These are phyloP conservation scores for Campoplex nolae DNA, from an alignment of 2,888 invertebrate genomes.

Conservation along the genomic window DNA sequence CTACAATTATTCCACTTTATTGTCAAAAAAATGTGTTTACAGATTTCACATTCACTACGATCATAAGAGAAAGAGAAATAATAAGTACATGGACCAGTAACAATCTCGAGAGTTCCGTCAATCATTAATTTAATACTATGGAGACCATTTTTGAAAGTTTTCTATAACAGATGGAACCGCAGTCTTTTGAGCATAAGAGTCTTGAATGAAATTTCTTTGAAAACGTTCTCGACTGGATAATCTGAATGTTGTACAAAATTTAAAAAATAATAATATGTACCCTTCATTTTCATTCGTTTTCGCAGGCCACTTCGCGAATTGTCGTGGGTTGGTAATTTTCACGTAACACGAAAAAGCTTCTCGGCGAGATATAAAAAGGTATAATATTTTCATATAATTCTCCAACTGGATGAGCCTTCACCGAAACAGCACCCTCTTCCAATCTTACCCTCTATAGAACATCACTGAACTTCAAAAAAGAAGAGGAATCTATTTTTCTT, in stretches of 20 bases:
- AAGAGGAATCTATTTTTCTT: conserved; percentile 17
- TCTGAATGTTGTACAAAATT: neutral
- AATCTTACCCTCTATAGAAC: conserved; percentile 12
- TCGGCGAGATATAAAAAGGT: conserved; percentile 11
- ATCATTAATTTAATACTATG: no score
- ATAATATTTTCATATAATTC: conserved; percentile 47
- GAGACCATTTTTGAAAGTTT: no score
- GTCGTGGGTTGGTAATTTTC: neutral
- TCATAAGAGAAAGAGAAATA: no score
- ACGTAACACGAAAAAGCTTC: conserved; percentile 6
- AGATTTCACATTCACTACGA: no score
- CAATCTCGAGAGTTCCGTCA: no score
- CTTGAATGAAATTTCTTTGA: no score
- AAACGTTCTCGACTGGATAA: no score
- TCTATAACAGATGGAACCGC: no score
- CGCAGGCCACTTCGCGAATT: neutral
- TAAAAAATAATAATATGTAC: neutral
- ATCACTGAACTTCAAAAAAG: neutral
- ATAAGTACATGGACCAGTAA: no score
- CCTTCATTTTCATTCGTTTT: neutral
- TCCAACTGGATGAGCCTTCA: conserved; percentile 1
- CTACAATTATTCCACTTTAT: no score
- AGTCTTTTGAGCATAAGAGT: no score
- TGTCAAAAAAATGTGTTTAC: no score
- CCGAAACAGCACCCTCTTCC: neutral